A percentile compares a stretch with the other conserved stretches of the same genome.
phyloP scores from a whole-genome alignment of 92 coral and sea anemone species.

The Palythoa caribaeorum region DNA sequence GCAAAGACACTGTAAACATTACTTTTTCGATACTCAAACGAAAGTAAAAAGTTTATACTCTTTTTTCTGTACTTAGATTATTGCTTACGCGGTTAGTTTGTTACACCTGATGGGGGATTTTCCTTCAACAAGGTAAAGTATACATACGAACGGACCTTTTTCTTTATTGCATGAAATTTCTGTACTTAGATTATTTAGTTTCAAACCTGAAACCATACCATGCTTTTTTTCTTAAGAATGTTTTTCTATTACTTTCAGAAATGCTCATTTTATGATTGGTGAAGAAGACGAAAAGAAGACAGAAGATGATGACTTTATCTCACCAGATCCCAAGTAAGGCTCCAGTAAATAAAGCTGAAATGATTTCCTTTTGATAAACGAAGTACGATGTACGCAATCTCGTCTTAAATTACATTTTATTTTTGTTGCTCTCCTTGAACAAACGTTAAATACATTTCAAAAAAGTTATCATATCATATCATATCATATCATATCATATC shows the following conservation, averaged over 20 bases:
- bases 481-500: too few relatives aligned
- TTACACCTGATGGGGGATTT: constrained; percentile 88
- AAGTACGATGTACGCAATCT: too few relatives aligned
- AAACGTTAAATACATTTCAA: too few relatives aligned
- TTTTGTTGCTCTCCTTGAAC: too few relatives aligned
- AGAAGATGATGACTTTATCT: constrained; percentile 85
- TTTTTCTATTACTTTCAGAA: constrained; percentile 49
- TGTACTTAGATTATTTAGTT: background rate
- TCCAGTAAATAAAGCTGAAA: too few relatives aligned
- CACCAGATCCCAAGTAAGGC: constrained; percentile 86
- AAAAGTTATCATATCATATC: too few relatives aligned
- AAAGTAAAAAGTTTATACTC: background rate
- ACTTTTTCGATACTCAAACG: too few relatives aligned
- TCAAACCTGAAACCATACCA: background rate
- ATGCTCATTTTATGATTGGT: constrained; percentile 94
- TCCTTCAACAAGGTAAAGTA: constrained; percentile 90
- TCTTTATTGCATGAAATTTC: too few relatives aligned
- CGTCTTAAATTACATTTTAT: too few relatives aligned
- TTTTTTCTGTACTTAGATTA: constrained; percentile 59
- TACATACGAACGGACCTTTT: background rate
- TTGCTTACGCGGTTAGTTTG: constrained; percentile 82
- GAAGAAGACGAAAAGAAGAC: constrained; percentile 91
- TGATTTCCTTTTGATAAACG: too few relatives aligned
- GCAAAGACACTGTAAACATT: too few relatives aligned
- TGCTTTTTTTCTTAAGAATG: background rate